Evolutionary conservation across 2,113 vertebrate species (phyloP), one percentile per base, ranked within the genome.

Genomic region (Malurus elegans): DNA sequence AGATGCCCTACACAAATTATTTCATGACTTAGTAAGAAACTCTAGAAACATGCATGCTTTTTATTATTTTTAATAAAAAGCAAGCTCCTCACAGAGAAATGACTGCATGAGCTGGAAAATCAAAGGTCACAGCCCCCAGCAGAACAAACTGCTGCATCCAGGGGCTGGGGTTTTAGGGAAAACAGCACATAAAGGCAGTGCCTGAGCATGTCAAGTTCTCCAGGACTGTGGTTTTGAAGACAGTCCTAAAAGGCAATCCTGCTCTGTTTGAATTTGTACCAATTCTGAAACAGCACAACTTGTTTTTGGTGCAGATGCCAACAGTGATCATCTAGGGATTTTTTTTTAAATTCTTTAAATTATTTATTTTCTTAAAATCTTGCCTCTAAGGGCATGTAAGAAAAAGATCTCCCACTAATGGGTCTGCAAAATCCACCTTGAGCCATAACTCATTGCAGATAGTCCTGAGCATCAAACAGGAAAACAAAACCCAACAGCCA

Each of bases 131-230:
- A 90, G 66, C 50, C 40, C 81, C 69, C 36, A 74, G 79, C 78
- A 93, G 70, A 76, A 82, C 84, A 93, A 94, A 86, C 45, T 74
- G 6, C 67, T 38, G 66, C 1, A 3, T 34, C 66, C 70, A 86
- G 40, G 61, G 88, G 58, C 66, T 90, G 57, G 56, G 45, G 73
- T 61, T 96, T 96, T 34, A 78, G 88, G 62, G 58, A 87, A 12
- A 90, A n/a, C n/a, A 82, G 74, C 66, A 94, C 66, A 82, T 54
- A 73, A 93, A 95, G 31, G 62, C 79, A 90, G 71, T 45, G 80
- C 66, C 62, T 12, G 42, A 70, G 58, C 31, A 76, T 92, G 66
- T 38, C 44, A 82, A 58, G 58, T 72, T 95, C 87, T 82, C 71
- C 71, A 91, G 80, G 28, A 85, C 0, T 67, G 51, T 26, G 53